These are phyloP conservation scores for Oreortyx pictus DNA, from an alignment of 2,797 vertebrate genomes.

Conservation along the genomic window DNA sequence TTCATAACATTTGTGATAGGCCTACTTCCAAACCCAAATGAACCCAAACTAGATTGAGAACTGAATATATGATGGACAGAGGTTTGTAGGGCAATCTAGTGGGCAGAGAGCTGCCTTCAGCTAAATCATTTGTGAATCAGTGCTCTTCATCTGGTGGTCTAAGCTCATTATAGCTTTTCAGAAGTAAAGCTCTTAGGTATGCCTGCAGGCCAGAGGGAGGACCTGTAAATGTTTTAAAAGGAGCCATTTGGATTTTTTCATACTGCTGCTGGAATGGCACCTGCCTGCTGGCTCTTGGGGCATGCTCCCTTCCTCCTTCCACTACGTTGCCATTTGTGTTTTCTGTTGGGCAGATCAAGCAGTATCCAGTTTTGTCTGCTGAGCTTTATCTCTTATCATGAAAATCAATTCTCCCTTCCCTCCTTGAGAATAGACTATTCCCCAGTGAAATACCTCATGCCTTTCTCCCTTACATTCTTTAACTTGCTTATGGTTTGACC, in stretches of 20 bases:
- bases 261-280: background rate
- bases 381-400: slow-evolving; percentile 44
- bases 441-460: slow-evolving; percentile 27
- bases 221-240: background rate
- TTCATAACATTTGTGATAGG: background rate
- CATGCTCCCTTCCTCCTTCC: background rate
- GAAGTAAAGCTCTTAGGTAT: background rate
- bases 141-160: background rate
- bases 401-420: slow-evolving; percentile 51
- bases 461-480: slow-evolving; percentile 42
- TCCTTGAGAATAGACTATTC: slow-evolving; percentile 50
- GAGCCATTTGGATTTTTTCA: background rate
- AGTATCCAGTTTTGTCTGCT: background rate
- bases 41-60: background rate
- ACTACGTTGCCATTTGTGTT: background rate
- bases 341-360: slow-evolving; percentile 39
- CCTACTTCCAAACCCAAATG: background rate
- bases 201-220: background rate
- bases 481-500: slow-evolving; percentile 27
- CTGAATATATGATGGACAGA: background rate
- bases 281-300: background rate
- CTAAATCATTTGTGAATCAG: background rate
- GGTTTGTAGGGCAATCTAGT: background rate
- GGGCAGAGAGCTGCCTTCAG: background rate
- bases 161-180: background rate